Base-by-base conservation (phyloP, 2,797 vertebrate species). In the Valencia hispanica region DNA sequence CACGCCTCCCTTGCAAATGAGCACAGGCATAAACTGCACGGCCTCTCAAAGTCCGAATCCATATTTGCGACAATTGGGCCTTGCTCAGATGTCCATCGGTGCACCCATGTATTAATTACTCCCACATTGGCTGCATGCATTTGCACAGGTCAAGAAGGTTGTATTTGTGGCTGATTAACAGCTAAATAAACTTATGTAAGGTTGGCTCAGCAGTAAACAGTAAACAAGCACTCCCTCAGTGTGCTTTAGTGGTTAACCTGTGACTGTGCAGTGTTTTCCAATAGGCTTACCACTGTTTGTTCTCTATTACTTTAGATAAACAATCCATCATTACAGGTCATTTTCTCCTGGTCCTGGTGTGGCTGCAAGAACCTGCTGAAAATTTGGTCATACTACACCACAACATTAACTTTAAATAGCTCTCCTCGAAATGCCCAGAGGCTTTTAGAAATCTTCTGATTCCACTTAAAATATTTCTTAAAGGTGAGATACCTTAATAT, bases 1-100 rank as follows among this genome's bases (percentile, higher is more conserved):
- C 81, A 93, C 89, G 72, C 84, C 87, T 75, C 79, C 82, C 77
- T 77, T 72, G 43, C 39, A 72, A 71, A 79, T 63, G 55, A 87
- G 74, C 70, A 3, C 59, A 36, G 25, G 63, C 32, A 66, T 36
- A 74, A 78, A 75, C 65, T 68, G 79, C 30, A 66, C 47, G 71
- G 43, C 32, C n/a, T 65, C 65, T 14, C 25, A 32, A 55, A 47
- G 50, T 76, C 87, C 48, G 80, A 70, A 75, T 53, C 59, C 79
- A 27, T 61, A 70, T 68, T 11, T 75, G 55, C 41, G 76, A 50
- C 20, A 27, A 22, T 32, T 71, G 30, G 6, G 14, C 3, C 12
- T 70, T 79, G 32, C 77, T 51, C 72, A 5, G 30, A 65, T 47
- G 71, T 18, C 55, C 4, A 65, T 59, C 9, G 22, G 51, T 68